Evolutionary conservation across 2,888 invertebrate species (phyloP).

Genomic region (Chrysotoxum bicinctum): DNA sequence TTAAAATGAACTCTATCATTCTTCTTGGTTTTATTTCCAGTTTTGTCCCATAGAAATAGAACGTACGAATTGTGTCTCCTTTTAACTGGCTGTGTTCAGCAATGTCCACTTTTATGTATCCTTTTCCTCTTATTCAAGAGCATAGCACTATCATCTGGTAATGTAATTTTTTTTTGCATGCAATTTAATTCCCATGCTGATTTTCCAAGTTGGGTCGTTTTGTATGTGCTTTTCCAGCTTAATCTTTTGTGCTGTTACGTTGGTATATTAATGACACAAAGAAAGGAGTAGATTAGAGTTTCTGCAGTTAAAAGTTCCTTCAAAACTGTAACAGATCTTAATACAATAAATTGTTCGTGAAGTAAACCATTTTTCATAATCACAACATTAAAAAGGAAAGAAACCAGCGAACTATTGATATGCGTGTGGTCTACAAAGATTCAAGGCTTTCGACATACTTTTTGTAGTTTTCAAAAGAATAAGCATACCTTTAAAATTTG

Average conservation of each 20-base stretch:
- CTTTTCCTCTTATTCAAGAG: conserved; percentile 39
- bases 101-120: conserved; percentile 55
- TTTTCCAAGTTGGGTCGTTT: conserved; percentile 32
- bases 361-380: background rate
- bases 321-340: background rate
- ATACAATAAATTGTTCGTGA: background rate
- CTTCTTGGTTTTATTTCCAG: conserved; percentile 18
- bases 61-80: conserved; percentile 39
- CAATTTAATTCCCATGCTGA: conserved; percentile 65
- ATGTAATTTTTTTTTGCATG: conserved; percentile 63
- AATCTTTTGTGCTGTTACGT: conserved; percentile 42
- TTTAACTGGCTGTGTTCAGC: conserved; percentile 44
- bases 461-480: too few species aligned
- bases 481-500: too few species aligned
- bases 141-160: conserved; percentile 42
- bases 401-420: too few species aligned
- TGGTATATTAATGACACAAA: conserved; percentile 6
- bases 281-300: conserved; percentile 2
- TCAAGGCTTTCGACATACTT: too few species aligned
- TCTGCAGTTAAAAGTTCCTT: conserved; percentile 5
- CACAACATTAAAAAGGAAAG: background rate
- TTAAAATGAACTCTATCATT: conserved; percentile 63
- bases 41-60: conserved; percentile 16
- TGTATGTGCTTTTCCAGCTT: conserved; percentile 35
- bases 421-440: too few species aligned